Evolutionary conservation across 1,140 invertebrate species (phyloP).

Genomic region (Sycophila sp.): DNA sequence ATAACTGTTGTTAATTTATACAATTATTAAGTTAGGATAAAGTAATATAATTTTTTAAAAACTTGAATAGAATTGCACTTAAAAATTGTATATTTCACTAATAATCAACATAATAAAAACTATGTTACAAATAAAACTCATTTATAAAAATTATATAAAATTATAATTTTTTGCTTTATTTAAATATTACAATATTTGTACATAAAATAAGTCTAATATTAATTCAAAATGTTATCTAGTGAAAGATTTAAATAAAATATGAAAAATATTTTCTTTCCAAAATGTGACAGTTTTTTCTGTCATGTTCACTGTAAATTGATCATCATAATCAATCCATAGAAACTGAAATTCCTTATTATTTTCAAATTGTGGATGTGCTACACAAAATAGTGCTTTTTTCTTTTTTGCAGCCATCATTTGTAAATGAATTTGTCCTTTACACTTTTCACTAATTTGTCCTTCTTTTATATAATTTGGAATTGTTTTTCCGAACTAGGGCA

Average conservation of each 20-base stretch:
- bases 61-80: background rate
- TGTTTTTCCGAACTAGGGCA: conserved; percentile 43
- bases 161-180: background rate
- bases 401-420: conserved; percentile 51
- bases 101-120: no score
- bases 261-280: no score
- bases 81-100: background rate
- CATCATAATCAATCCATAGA: no score
- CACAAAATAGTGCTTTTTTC: conserved; percentile 4
- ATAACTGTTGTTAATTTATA: background rate
- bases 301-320: no score
- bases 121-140: no score
- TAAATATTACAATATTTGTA: no score
- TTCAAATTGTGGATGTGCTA: no score
- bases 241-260: no score
- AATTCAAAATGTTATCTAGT: no score
- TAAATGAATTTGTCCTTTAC: conserved; percentile 47
- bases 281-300: no score
- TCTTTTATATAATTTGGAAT: conserved; percentile 41
- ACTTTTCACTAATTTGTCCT: conserved; percentile 44
- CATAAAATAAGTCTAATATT: conserved; percentile 7
- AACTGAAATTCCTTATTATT: no score
- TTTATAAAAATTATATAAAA: background rate
- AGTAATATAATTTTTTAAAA: background rate
- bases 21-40: background rate